Evolutionary conservation across 2,888 invertebrate genomes (phyloP), one percentile per base, ranked within the genome.

Genomic region (Latheticus oryzae): DNA sequence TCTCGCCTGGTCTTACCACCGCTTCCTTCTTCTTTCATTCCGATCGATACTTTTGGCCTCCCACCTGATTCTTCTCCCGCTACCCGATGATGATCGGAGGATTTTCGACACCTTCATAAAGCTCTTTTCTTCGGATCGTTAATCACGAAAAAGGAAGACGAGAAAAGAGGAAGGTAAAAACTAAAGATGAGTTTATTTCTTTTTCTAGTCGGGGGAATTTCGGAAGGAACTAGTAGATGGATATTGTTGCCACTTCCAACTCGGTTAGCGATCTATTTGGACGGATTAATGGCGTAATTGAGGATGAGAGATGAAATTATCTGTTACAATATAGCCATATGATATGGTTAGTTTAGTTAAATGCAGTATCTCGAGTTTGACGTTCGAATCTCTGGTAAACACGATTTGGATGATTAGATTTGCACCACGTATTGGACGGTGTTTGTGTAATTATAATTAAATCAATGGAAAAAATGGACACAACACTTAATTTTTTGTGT

Each of bases 131-230:
- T 8, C 33, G 19, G 17, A 19, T 35, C 48, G 54, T 62, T 63
- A 61, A 43, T 52, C 32, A 50, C 53, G 32, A 13, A 3, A 8
- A 62, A 58, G 51, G 58, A 55, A 58, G 60, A 62, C 64, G 55
- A 63, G 60, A 53, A 62, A 58, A 30, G 2, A 32, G 13, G 17
- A 16, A 45, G 13, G 5, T 23, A 21, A n/a, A n/a, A n/a, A n/a
- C n/a, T n/a, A n/a, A n/a, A n/a, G n/a, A n/a, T n/a, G n/a, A n/a
- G n/a, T n/a, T n/a, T n/a, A n/a, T n/a, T n/a, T n/a, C n/a, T n/a
- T n/a, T n/a, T n/a, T n/a, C n/a, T n/a, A n/a, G n/a, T n/a, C n/a
- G n/a, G n/a, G n/a, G n/a, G n/a, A n/a, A n/a, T n/a, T n/a, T n/a
- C n/a, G n/a, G n/a, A n/a, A n/a, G n/a, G n/a, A n/a, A n/a, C n/a